Evolutionary conservation across 2,797 vertebrate species (phyloP).

Genomic region (Monodelphis domestica): DNA sequence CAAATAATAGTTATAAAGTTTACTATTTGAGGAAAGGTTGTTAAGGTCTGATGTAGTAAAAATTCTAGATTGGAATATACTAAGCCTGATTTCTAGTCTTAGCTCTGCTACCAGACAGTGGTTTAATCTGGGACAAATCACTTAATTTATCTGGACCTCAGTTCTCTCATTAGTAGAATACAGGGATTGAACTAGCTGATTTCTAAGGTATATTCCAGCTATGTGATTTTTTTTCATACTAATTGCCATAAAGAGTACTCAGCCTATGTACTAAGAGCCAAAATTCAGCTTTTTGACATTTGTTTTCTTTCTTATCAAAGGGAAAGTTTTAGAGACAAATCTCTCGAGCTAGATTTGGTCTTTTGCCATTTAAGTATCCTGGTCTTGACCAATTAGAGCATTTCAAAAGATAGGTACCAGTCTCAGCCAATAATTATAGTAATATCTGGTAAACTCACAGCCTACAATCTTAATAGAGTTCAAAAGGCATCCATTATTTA

Average conservation of each 20-base stretch:
- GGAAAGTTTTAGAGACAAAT: constrained; percentile 18
- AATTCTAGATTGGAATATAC: neutral
- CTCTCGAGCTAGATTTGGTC: neutral
- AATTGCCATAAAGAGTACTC: constrained; percentile 60
- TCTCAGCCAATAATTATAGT: neutral
- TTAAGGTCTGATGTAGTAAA: constrained; percentile 19
- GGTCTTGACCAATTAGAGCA: constrained; percentile 1
- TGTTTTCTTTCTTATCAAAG: constrained; percentile 49
- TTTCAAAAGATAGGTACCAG: neutral
- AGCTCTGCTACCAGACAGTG: neutral
- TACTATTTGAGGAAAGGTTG: constrained; percentile 28
- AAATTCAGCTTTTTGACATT: constrained; percentile 14
- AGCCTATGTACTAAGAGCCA: constrained; percentile 44
- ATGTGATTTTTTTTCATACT: neutral
- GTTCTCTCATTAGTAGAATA: neutral
- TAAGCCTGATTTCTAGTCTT: neutral
- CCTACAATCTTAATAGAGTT: neutral
- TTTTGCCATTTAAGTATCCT: constrained; percentile 22
- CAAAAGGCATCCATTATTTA: neutral
- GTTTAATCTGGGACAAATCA: neutral
- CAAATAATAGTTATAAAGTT: constrained; percentile 46
- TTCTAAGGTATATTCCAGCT: neutral
- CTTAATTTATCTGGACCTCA: neutral
- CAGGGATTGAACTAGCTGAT: neutral
- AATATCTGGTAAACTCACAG: neutral